These are phyloP conservation scores for Myoxocephalus aenaeus DNA, from an alignment of 2,797 vertebrate species.

Conservation along the genomic window DNA sequence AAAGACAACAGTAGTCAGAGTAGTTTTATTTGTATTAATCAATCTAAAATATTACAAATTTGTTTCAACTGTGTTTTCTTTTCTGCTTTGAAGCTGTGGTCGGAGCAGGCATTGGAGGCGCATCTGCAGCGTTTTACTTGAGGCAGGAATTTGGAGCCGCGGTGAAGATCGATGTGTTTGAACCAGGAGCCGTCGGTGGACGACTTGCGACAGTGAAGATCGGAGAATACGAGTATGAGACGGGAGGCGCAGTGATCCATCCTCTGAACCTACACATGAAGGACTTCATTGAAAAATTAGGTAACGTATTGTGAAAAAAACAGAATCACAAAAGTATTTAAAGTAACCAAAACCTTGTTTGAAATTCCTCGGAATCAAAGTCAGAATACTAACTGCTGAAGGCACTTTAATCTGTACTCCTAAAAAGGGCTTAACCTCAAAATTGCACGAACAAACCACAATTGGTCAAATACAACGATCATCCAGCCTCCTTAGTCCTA, in stretches of 20 bases:
- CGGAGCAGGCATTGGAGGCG: constrained; percentile 92
- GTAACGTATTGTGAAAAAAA: constrained; percentile 68
- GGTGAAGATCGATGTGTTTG: constrained; percentile 90
- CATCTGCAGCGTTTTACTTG: constrained; percentile 89
- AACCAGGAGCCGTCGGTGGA: constrained; percentile 87
- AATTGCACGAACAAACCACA: not conserved
- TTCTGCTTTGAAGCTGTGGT: constrained; percentile 85
- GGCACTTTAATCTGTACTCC: not conserved
- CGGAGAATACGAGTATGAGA: constrained; percentile 87
- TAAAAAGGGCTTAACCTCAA: not conserved
- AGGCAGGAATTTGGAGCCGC: constrained; percentile 90
- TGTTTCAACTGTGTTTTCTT: not conserved
- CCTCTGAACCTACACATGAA: constrained; percentile 98
- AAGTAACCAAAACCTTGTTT: not conserved
- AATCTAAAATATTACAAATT: not conserved
- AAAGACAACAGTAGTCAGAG: too few relatives aligned
- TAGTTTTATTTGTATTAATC: not conserved
- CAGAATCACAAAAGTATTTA: not conserved
- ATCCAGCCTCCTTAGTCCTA: not conserved
- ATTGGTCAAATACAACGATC: too few relatives aligned
- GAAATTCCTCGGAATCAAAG: not conserved
- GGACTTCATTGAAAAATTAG: constrained; percentile 90
- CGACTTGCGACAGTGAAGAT: constrained; percentile 87
- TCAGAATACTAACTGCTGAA: not conserved
- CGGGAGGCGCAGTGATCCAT: constrained; percentile 89